Conservation (phyloP, 2,797 vertebrate genomes). For the Xenentodon cancila region DNA sequence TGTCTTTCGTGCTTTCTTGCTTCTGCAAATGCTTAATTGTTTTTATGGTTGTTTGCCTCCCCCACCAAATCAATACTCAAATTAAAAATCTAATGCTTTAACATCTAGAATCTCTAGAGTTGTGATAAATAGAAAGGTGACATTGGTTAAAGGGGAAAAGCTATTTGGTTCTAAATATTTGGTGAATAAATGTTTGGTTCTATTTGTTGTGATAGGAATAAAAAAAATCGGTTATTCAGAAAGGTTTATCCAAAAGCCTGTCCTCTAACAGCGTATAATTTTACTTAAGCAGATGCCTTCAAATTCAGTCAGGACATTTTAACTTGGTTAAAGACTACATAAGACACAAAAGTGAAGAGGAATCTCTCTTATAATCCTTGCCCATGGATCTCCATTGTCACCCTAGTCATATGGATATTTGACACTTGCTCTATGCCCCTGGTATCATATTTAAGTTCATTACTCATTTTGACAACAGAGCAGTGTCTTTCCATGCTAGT, state of each 20-base stretch:
- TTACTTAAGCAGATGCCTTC: conserved; percentile 23
- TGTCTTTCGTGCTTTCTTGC: conserved; percentile 10
- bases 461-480: conserved; percentile 11
- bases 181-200: too few relatives aligned
- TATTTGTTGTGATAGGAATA: conserved; percentile 12
- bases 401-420: neutral
- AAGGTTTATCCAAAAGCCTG: conserved; percentile 33
- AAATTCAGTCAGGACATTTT: conserved; percentile 35
- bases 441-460: conserved; percentile 40
- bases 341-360: conserved; percentile 20
- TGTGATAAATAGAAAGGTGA: neutral
- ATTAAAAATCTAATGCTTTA: neutral
- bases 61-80: conserved; percentile 3
- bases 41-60: conserved; percentile 1
- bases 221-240: neutral
- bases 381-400: conserved; percentile 33
- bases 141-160: too few relatives aligned
- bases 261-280: conserved; percentile 29
- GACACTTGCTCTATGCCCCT: conserved; percentile 12
- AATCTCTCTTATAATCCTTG: conserved; percentile 12
- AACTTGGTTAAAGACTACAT: conserved; percentile 41
- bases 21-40: conserved; percentile 9
- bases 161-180: too few relatives aligned
- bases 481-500: neutral
- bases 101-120: neutral